Conservation (phyloP, 2,113 vertebrate genomes). For the Nesoenas mayeri region DNA sequence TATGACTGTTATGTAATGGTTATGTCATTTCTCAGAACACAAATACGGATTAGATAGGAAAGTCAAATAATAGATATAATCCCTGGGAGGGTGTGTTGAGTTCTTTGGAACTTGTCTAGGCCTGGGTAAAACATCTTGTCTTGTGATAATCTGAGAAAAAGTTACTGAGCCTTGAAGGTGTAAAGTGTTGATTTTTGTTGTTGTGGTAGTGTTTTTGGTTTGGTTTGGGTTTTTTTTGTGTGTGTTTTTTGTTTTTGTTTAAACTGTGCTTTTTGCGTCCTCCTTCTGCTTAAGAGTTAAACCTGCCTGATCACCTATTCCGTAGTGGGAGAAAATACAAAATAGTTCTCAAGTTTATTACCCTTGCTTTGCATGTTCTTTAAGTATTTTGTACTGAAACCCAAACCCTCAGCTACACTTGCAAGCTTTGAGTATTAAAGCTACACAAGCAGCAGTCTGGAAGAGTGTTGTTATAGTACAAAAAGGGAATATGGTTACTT, state of each 20-base stretch:
- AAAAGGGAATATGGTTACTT: neutral
- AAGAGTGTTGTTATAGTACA: neutral
- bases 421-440: neutral
- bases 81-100: neutral
- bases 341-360: neutral
- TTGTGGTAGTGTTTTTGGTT: too few relatives aligned
- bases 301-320: neutral
- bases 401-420: neutral
- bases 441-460: neutral
- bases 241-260: neutral
- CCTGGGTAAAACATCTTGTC: neutral
- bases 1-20: conserved; percentile 11
- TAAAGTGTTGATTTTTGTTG: neutral
- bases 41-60: neutral
- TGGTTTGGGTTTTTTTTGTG: too few relatives aligned
- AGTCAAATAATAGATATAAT: neutral
- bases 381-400: neutral
- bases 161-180: neutral
- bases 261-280: neutral
- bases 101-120: neutral
- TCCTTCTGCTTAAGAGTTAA: neutral
- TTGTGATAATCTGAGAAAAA: neutral
- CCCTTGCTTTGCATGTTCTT: neutral
- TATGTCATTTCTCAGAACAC: neutral
- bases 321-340: neutral